Conservation (phyloP, 2,888 invertebrate species). For the Xylocampa areola region DNA sequence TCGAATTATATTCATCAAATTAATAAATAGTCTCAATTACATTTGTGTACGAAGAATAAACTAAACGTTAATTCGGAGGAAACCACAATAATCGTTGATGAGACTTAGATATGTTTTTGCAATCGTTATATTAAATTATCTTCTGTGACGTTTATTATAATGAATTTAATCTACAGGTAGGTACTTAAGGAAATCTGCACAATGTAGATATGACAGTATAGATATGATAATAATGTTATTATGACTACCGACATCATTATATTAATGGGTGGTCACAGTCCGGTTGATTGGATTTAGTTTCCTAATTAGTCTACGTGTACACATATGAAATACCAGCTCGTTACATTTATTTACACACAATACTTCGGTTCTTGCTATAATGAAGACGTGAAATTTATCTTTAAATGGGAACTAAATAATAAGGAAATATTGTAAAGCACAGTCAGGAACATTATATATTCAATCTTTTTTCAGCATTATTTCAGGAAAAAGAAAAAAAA, state of each 20-base stretch:
- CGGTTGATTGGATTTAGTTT: conserved; percentile 9
- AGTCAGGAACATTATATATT: conserved; percentile 54
- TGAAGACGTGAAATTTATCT: not conserved
- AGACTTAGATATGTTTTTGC: conserved; percentile 31
- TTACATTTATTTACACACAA: not conserved
- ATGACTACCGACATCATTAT: conserved; percentile 3
- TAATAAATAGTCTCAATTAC: too few relatives aligned
- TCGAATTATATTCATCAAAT: not conserved
- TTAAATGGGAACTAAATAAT: conserved; percentile 14
- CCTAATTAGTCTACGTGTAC: not conserved
- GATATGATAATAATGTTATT: conserved; percentile 16
- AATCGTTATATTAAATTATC: conserved; percentile 33
- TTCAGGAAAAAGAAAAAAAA: conserved; percentile 51
- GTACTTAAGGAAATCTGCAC: conserved; percentile 34
- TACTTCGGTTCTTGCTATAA: not conserved
- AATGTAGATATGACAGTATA: conserved; percentile 29
- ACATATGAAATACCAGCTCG: not conserved
- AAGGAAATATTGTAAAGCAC: conserved; percentile 51
- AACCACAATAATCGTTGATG: conserved; percentile 36
- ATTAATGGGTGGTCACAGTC: conserved; percentile 11
- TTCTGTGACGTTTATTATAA: conserved; percentile 40
- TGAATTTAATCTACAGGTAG: conserved; percentile 38
- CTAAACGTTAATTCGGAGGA: conserved; percentile 20
- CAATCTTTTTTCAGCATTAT: conserved; percentile 48
- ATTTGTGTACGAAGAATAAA: too few relatives aligned